Percentiles rank a stretch among this genome's conserved stretches.
Evolutionary conservation across 1,140 invertebrate genomes (phyloP).

Genomic region (Eriocheir sinensis): DNA sequence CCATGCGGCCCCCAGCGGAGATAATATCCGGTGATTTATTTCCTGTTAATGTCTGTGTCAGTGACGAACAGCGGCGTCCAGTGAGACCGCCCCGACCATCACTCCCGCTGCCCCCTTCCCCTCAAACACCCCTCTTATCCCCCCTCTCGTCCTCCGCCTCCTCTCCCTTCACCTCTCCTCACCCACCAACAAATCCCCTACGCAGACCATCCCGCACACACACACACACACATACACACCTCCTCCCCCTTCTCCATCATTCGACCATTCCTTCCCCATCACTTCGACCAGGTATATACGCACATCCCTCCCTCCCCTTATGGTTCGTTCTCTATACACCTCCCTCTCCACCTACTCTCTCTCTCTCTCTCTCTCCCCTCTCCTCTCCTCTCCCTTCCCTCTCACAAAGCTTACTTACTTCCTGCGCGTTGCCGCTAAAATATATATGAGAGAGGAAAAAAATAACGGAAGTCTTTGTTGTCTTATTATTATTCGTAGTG

Average conservation of each 20-base stretch:
- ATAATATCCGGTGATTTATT: conserved; percentile 58
- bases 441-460: not conserved
- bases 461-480: conserved; percentile 12
- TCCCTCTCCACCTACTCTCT: too few relatives aligned
- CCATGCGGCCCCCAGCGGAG: conserved; percentile 12
- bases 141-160: not conserved
- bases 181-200: too few relatives aligned
- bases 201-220: too few relatives aligned
- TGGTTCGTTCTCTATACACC: too few relatives aligned
- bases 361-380: not conserved
- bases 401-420: not conserved
- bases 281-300: too few relatives aligned
- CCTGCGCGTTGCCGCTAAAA: not conserved
- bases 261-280: too few relatives aligned
- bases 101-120: not conserved
- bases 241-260: too few relatives aligned
- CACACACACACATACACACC: too few relatives aligned
- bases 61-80: conserved; percentile 40
- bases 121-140: not conserved
- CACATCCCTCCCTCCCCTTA: too few relatives aligned
- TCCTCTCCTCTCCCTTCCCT: too few relatives aligned
- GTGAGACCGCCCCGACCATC: not conserved
- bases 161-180: too few relatives aligned
- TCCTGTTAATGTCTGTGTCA: conserved; percentile 52
- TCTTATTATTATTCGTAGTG: not conserved